Evolutionary conservation across 2,797 vertebrate species (phyloP), one percentile per base, ranked within the genome.

Genomic region (Anguilla megastoma): DNA sequence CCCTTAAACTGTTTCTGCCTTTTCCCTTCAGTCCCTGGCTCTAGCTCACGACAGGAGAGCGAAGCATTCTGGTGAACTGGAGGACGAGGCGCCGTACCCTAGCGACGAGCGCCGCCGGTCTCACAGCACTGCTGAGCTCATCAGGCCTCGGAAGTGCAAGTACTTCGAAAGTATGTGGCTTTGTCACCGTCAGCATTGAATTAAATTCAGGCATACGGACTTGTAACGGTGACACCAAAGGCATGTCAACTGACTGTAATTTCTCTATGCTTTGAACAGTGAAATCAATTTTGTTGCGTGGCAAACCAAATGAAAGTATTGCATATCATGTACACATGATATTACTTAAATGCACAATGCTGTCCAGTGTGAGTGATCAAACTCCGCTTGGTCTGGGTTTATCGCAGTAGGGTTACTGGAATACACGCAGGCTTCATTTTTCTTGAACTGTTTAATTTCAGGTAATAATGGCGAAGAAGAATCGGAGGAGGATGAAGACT

Each of bases 401-500:
- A 45, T 45, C 6, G 74, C 74, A 18, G 33, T 21, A 18, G 0
- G 36, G 18, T 79, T 30, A 79, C n/a, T 41, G 41, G 45, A 48
- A 82, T 82, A 14, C 21, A 48, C 3, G 14, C 10, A 10, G 69
- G 69, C 36, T 56, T 30, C n/a, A 66, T 54, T 84, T 24, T 48
- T 66, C 9, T 27, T 85, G 87, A 54, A 85, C 7, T 27, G 0
- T 87, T 18, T 89, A 87, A 66, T 90, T 66, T 90, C 89, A 99
- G 98, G 97, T 91, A 98, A 98, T 86, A 97, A 99, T 94, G 97
- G 95, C 85, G 98, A 98, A 93, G 98, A 99, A 83, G 99, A 99
- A 93, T 99, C 98, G 0, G 99, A 99, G 94, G 98, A 99, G 94
- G 99, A 99, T 93, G 98, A 99, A 94, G 98, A 99, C 94, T 99